Conservation (phyloP, 2,797 vertebrate species). For the Centroberyx gerrardi region DNA sequence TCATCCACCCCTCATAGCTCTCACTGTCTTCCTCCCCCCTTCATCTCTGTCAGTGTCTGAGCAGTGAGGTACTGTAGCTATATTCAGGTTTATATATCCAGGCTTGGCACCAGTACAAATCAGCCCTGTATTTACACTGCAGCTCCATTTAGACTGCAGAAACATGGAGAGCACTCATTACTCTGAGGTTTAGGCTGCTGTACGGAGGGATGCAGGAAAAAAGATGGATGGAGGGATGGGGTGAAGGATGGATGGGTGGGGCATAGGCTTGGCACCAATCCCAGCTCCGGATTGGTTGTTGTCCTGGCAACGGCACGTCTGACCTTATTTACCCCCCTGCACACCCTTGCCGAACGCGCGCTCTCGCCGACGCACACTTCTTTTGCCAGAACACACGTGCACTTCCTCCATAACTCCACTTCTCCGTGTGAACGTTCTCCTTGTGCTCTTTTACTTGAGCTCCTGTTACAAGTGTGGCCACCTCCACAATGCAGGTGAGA, state of each 20-base stretch:
- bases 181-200: slow-evolving; percentile 82
- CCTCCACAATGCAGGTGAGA: slow-evolving; percentile 45
- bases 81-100: slow-evolving; percentile 56
- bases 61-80: slow-evolving; percentile 43
- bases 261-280: slow-evolving; percentile 73
- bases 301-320: slow-evolving; percentile 82
- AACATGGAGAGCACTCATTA: slow-evolving; percentile 83
- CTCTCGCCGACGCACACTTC: slow-evolving; percentile 31
- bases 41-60: slow-evolving; percentile 41
- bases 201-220: slow-evolving; percentile 51
- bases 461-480: slow-evolving; percentile 19
- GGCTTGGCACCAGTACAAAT: slow-evolving; percentile 75
- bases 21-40: slow-evolving; percentile 16
- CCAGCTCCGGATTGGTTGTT: slow-evolving; percentile 76
- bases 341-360: slow-evolving; percentile 34
- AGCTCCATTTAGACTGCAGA: slow-evolving; percentile 76
- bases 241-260: slow-evolving; percentile 71
- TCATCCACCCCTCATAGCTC: slow-evolving; percentile 61
- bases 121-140: slow-evolving; percentile 75
- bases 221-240: slow-evolving; percentile 50
- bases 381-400: slow-evolving; percentile 15
- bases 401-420: slow-evolving; percentile 25
- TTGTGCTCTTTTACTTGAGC: slow-evolving; percentile 2
- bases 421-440: slow-evolving; percentile 31
- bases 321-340: slow-evolving; percentile 80